Conservation (phyloP, 2,888 invertebrate species). For the Heliconius erato region DNA sequence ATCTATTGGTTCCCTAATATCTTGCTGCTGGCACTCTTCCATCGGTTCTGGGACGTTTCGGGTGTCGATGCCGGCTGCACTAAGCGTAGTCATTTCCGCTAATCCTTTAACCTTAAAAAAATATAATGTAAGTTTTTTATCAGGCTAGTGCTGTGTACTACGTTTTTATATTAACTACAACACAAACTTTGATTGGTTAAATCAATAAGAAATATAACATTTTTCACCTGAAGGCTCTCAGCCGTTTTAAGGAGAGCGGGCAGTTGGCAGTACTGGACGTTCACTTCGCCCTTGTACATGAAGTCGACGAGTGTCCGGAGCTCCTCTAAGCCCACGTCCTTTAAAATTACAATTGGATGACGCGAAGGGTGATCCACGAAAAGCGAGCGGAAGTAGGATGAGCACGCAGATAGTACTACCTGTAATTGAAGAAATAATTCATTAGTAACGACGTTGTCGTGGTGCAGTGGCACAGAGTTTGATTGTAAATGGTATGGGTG, state of each 20-base stretch:
- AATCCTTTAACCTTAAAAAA: slow-evolving; percentile 90
- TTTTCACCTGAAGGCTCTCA: slow-evolving; percentile 92
- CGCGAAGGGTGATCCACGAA: slow-evolving; percentile 97
- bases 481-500: not conserved
- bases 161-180: not conserved
- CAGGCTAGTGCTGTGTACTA: not conserved
- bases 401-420: slow-evolving; percentile 97
- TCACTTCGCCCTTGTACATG: slow-evolving; percentile 98
- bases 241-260: slow-evolving; percentile 96
- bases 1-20: slow-evolving; percentile 71
- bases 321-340: slow-evolving; percentile 96
- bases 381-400: slow-evolving; percentile 96
- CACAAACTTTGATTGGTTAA: not conserved
- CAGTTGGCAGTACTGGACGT: slow-evolving; percentile 97
- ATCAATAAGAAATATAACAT: not conserved
- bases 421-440: slow-evolving; percentile 64
- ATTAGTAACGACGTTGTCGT: not conserved
- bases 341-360: slow-evolving; percentile 97
- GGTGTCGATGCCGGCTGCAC: slow-evolving; percentile 86
- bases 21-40: slow-evolving; percentile 79
- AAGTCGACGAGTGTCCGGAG: slow-evolving; percentile 96
- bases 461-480: not conserved
- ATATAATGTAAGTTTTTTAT: not conserved
- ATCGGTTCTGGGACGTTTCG: slow-evolving; percentile 82
- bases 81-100: slow-evolving; percentile 96